Conservation (phyloP, 1,140 invertebrate species). For the Harpegnathos saltator region DNA sequence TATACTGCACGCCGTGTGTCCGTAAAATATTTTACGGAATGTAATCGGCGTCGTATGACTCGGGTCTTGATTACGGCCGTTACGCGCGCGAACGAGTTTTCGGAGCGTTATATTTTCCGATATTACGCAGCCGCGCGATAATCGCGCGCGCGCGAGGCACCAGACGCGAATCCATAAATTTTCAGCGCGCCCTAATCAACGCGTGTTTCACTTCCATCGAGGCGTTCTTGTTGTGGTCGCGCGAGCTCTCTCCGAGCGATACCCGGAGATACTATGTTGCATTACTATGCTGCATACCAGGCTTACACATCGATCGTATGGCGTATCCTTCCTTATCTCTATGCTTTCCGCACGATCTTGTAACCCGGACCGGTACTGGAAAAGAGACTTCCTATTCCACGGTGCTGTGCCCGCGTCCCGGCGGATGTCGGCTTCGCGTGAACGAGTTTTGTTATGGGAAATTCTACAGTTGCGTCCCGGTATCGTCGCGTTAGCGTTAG, state of each 20-base stretch:
- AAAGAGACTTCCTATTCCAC: constrained; percentile 47
- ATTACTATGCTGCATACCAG: constrained; percentile 18
- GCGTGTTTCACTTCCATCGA: constrained; percentile 36
- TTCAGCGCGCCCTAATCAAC: constrained; percentile 40
- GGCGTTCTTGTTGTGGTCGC: constrained; percentile 19
- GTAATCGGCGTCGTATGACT: not conserved
- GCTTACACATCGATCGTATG: constrained; percentile 52
- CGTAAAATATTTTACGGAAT: not conserved
- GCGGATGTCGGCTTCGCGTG: constrained; percentile 9
- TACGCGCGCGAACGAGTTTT: constrained; percentile 25
- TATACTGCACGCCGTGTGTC: not conserved
- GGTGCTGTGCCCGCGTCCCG: not conserved
- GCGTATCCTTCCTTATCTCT: constrained; percentile 41
- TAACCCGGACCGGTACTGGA: constrained; percentile 27
- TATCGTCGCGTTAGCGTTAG: constrained; percentile 55
- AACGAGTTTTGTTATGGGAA: constrained; percentile 72
- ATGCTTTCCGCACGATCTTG: constrained; percentile 53
- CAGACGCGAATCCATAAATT: constrained; percentile 37
- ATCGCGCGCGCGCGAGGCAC: not conserved
- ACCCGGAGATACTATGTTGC: constrained; percentile 18
- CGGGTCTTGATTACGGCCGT: not conserved
- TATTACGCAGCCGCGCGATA: not conserved
- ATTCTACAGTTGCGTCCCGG: constrained; percentile 77
- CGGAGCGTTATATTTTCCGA: not conserved
- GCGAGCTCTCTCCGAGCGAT: not conserved